phyloP scores from a whole-genome alignment of 2,888 invertebrate species.

The Iphiclides podalirius region DNA sequence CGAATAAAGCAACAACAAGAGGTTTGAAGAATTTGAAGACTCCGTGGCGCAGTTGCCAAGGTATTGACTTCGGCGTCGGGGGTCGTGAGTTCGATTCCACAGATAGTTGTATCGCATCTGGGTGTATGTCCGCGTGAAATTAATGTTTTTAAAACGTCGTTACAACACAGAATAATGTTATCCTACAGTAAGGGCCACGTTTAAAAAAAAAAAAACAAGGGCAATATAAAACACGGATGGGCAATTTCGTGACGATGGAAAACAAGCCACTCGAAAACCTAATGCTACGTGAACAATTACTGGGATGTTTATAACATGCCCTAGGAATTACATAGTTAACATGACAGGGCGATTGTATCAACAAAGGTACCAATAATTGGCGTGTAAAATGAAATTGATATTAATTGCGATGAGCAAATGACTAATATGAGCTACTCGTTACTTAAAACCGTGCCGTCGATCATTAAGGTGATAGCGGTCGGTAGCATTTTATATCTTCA shows the following conservation, averaged over 20 bases:
- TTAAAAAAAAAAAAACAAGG: no score
- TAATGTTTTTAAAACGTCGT: no score
- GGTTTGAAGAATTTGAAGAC: no score
- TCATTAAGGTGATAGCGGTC: background rate
- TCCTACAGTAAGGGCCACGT: no score
- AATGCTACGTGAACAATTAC: slow-evolving; percentile 6
- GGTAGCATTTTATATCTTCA: background rate
- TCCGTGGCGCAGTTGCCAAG: no score
- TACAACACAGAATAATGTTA: no score
- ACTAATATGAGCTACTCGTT: slow-evolving; percentile 6
- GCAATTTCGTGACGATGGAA: slow-evolving; percentile 3
- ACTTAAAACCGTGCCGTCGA: background rate
- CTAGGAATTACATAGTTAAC: slow-evolving; percentile 8
- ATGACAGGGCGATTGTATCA: slow-evolving; percentile 11
- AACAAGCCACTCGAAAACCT: background rate
- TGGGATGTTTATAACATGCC: background rate
- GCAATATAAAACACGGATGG: background rate
- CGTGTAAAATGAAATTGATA: slow-evolving; percentile 22
- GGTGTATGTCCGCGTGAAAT: no score
- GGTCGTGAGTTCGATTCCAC: no score
- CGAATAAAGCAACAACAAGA: no score
- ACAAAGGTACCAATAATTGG: slow-evolving; percentile 11
- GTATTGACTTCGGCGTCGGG: no score
- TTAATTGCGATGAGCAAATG: slow-evolving; percentile 15
- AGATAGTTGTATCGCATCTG: no score